Percentiles rank a stretch among this genome's conserved stretches.
Evolutionary conservation across 1,140 invertebrate genomes (phyloP).

Genomic region (Apolygus lucorum): DNA sequence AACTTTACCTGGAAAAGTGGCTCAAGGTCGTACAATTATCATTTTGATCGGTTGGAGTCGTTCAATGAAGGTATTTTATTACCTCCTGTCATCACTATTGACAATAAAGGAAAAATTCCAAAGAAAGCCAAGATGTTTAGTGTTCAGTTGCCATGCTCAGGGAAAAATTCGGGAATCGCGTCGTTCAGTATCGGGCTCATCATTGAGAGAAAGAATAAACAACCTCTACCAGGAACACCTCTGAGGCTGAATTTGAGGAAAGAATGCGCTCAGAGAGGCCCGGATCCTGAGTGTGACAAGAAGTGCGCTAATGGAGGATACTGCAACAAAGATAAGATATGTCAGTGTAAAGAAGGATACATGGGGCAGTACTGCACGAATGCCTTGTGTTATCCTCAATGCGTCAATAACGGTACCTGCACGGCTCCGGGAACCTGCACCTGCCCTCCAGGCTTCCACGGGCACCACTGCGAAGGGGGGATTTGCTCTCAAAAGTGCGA

Average conservation of each 20-base stretch:
- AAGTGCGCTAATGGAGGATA: constrained; percentile 74
- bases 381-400: constrained; percentile 83
- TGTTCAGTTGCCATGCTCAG: constrained; percentile 79
- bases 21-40: constrained; percentile 70
- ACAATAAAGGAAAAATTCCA: constrained; percentile 71
- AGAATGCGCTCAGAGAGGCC: constrained; percentile 83
- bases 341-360: constrained; percentile 80
- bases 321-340: constrained; percentile 71
- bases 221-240: constrained; percentile 77
- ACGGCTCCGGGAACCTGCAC: constrained; percentile 77
- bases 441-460: constrained; percentile 79
- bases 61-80: constrained; percentile 73
- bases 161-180: constrained; percentile 79
- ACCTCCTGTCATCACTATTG: constrained; percentile 77
- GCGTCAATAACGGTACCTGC: constrained; percentile 85
- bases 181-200: constrained; percentile 79
- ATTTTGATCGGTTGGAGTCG: constrained; percentile 76
- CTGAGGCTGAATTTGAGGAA: constrained; percentile 81
- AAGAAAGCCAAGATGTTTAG: constrained; percentile 83
- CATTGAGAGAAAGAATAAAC: constrained; percentile 65
- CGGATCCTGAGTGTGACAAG: constrained; percentile 78
- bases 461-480: constrained; percentile 84
- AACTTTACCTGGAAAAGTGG: constrained; percentile 90
- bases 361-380: constrained; percentile 80
- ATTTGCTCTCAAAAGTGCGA: constrained; percentile 83